phyloP scores from a whole-genome alignment of 2,888 invertebrate species.

The Zygaena filipendulae region DNA sequence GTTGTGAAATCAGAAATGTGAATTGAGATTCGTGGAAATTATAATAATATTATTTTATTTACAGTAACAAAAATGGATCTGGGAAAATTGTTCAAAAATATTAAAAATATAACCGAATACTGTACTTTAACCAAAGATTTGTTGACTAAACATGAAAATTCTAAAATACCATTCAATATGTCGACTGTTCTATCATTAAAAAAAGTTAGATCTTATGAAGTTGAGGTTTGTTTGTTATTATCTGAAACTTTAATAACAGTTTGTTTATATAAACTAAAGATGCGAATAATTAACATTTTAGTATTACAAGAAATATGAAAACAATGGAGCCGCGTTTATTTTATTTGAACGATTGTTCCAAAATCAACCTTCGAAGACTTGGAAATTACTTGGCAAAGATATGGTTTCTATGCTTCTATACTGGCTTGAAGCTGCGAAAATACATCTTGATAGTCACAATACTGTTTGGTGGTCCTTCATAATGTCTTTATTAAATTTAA shows the following conservation, averaged over 20 bases:
- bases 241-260: too few species aligned
- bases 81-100: conserved; percentile 25
- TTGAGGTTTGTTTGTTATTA: conserved; percentile 45
- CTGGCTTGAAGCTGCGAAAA: conserved; percentile 41
- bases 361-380: conserved; percentile 35
- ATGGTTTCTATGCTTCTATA: conserved; percentile 33
- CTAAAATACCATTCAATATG: conserved; percentile 33
- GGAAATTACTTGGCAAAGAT: conserved; percentile 37
- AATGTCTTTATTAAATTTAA: conserved; percentile 29
- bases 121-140: conserved; percentile 28
- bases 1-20: too few species aligned
- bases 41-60: conserved; percentile 10
- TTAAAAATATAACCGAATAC: conserved; percentile 34
- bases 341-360: conserved; percentile 31
- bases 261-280: neutral
- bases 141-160: conserved; percentile 20
- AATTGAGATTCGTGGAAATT: too few species aligned
- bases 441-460: conserved; percentile 31
- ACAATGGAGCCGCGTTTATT: conserved; percentile 36
- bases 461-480: conserved; percentile 43
- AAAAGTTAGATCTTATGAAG: conserved; percentile 37
- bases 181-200: conserved; percentile 35
- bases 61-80: conserved; percentile 30
- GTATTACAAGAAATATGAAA: conserved; percentile 41
- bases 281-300: conserved; percentile 19